Evolutionary conservation across 1,140 invertebrate species (phyloP).

Genomic region (Anthonomus grandis): DNA sequence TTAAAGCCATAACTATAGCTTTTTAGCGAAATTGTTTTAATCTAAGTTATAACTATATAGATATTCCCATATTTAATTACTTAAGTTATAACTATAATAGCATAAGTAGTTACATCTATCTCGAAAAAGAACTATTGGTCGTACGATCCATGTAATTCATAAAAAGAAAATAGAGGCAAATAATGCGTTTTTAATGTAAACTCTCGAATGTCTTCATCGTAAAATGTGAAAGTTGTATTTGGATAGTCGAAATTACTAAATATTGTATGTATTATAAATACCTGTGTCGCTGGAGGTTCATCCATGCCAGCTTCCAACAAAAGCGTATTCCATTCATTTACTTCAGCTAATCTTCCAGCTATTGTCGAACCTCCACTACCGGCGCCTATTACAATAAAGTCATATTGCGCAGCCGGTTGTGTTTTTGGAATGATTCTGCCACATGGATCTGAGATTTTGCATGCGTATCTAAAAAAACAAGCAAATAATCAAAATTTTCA

Average conservation of each 20-base stretch:
- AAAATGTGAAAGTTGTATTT: not conserved
- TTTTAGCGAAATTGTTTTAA: too few relatives aligned
- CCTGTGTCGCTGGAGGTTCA: conserved; percentile 50
- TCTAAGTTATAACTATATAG: too few relatives aligned
- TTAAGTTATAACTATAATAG: too few relatives aligned
- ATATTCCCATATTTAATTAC: too few relatives aligned
- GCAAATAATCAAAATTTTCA: too few relatives aligned
- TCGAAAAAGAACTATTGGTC: too few relatives aligned
- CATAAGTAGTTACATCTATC: too few relatives aligned
- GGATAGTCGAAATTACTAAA: conserved; percentile 15
- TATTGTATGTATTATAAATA: too few relatives aligned
- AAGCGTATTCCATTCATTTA: conserved; percentile 28
- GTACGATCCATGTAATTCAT: too few relatives aligned
- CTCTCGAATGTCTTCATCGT: not conserved
- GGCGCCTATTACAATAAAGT: conserved; percentile 56
- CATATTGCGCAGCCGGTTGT: conserved; percentile 47
- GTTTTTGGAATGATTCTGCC: conserved; percentile 44
- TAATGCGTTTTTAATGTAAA: too few relatives aligned
- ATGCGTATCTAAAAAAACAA: conserved; percentile 47
- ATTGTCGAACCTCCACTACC: conserved; percentile 55
- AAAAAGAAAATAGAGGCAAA: too few relatives aligned
- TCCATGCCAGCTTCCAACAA: conserved; percentile 57
- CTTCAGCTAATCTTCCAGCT: conserved; percentile 49
- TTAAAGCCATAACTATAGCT: too few relatives aligned
- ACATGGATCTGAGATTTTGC: conserved; percentile 48